Evolutionary conservation across 2,113 vertebrate species (phyloP).

Genomic region (Cygnus atratus): DNA sequence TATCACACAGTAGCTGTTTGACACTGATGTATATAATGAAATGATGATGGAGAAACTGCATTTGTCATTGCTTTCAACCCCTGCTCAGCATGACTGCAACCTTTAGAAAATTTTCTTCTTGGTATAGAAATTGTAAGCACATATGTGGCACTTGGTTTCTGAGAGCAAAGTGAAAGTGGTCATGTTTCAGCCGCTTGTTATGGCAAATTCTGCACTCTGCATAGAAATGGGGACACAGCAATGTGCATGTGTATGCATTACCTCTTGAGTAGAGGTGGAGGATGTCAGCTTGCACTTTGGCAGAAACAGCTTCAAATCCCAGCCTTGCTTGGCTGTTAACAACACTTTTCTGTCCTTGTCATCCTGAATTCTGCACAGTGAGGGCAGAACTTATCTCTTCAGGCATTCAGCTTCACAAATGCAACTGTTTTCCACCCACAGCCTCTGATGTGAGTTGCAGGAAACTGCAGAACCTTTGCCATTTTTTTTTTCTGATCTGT

Average conservation of each 20-base stretch:
- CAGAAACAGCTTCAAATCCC: neutral
- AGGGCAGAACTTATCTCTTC: neutral
- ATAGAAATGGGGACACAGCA: neutral
- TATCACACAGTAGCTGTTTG: neutral
- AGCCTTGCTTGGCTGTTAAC: neutral
- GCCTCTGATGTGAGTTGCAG: neutral
- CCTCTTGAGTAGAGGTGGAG: neutral
- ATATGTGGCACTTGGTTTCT: neutral
- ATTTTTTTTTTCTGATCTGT: neutral
- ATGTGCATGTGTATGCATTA: neutral
- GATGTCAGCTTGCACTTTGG: neutral
- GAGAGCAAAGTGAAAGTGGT: neutral
- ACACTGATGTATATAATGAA: neutral
- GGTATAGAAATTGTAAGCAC: neutral
- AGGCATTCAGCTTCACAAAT: neutral
- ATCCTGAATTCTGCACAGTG: neutral
- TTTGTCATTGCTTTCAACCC: neutral
- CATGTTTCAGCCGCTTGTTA: neutral
- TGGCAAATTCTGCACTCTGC: neutral
- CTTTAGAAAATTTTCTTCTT: neutral
- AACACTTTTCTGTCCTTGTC: slow-evolving; percentile 20
- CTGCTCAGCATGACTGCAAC: neutral
- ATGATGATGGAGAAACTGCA: neutral
- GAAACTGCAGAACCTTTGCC: neutral
- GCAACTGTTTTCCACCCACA: neutral